These are phyloP conservation scores for Narcine bancroftii DNA, from an alignment of 2,113 vertebrate species.

Conservation along the genomic window DNA sequence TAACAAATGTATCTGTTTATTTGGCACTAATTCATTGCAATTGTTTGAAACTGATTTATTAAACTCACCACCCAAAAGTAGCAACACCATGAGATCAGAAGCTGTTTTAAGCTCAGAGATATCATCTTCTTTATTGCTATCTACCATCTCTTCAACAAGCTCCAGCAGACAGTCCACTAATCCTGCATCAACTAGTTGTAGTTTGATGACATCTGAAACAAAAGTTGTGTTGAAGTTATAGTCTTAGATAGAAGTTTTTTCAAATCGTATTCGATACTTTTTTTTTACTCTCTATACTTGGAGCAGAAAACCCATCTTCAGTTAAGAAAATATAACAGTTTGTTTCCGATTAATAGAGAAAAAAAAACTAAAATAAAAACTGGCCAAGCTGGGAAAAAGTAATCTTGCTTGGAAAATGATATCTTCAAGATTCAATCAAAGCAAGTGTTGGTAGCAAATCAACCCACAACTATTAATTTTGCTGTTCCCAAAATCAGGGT, in stretches of 20 bases:
- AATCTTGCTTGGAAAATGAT: background rate
- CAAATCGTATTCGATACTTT: background rate
- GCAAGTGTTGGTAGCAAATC: background rate
- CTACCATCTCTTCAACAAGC: conserved; percentile 83
- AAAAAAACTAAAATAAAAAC: background rate
- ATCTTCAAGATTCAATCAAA: background rate
- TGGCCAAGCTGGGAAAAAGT: background rate
- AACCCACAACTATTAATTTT: background rate
- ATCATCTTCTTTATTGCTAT: conserved; percentile 86
- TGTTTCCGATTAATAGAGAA: background rate
- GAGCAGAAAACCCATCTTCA: background rate
- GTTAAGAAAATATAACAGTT: background rate
- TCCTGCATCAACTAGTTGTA: conserved; percentile 92
- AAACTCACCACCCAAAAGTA: conserved; percentile 80
- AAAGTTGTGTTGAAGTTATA: background rate
- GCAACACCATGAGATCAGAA: conserved; percentile 93
- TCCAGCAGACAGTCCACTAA: conserved; percentile 91
- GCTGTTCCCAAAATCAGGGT: background rate
- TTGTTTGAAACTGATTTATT: background rate
- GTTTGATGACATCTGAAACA: conserved; percentile 80
- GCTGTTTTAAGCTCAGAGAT: conserved; percentile 88
- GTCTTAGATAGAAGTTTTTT: background rate
- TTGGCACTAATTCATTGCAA: background rate
- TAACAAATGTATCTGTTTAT: background rate
- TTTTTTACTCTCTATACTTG: too few relatives aligned